phyloP scores from a whole-genome alignment of 2,797 vertebrate species.

The Pseudocheirus occidentalis region DNA sequence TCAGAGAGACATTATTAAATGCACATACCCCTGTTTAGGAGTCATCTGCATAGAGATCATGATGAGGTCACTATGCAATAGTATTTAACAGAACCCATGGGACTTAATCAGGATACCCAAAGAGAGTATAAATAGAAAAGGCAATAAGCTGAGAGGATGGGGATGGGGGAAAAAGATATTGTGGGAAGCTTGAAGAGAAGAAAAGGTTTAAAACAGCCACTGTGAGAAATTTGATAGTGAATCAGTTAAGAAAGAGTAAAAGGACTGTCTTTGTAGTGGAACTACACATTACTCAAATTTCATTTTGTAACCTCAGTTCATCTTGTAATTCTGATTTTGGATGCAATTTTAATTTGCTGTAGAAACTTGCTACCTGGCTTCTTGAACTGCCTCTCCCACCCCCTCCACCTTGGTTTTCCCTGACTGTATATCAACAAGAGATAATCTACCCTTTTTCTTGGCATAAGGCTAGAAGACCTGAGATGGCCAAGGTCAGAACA shows the following conservation, averaged over 20 bases:
- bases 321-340: neutral
- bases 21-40: neutral
- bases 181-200: neutral
- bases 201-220: neutral
- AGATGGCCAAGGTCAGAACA: neutral
- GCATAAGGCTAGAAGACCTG: neutral
- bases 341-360: neutral
- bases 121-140: neutral
- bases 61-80: neutral
- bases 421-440: neutral
- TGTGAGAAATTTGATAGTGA: neutral
- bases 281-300: neutral
- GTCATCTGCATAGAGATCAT: neutral
- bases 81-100: neutral
- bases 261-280: neutral
- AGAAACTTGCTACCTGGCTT: neutral
- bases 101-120: neutral
- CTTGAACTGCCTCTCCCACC: neutral
- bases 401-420: neutral
- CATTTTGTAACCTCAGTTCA: neutral
- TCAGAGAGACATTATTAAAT: neutral
- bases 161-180: neutral
- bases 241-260: neutral
- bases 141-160: neutral
- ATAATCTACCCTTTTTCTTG: neutral